Percentiles rank a stretch among this genome's conserved stretches.
Evolutionary conservation across 2,888 invertebrate genomes (phyloP).

Genomic region (Cephus pygmeus): DNA sequence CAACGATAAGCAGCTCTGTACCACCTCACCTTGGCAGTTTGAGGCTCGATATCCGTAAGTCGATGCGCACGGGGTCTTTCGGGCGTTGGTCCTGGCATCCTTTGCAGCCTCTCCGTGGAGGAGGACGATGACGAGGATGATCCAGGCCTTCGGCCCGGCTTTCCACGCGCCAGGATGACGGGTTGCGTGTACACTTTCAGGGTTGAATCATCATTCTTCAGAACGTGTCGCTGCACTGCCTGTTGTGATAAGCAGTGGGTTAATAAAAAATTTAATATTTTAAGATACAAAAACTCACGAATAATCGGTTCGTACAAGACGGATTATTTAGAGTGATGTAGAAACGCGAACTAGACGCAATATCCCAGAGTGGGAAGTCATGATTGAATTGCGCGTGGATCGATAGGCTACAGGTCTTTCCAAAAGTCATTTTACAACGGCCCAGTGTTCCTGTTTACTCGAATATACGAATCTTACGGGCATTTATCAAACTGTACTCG

Average conservation of each 20-base stretch:
- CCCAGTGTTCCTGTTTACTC: not conserved
- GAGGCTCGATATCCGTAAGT: conserved; percentile 62
- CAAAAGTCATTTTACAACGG: not conserved
- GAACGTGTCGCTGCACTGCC: not conserved
- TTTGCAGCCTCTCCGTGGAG: conserved; percentile 52
- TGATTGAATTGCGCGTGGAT: not conserved
- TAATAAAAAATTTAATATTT: not conserved
- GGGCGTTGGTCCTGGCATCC: conserved; percentile 61
- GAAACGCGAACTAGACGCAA: not conserved
- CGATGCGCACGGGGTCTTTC: conserved; percentile 62
- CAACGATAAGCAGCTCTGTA: not conserved
- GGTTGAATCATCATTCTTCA: conserved; percentile 26
- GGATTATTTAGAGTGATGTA: not conserved
- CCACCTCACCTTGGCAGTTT: conserved; percentile 51
- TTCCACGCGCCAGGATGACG: conserved; percentile 57
- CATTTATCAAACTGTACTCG: no score
- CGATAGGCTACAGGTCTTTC: not conserved
- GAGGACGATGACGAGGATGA: conserved; percentile 56
- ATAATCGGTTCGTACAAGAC: not conserved
- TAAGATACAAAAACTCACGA: not conserved
- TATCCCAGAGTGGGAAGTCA: not conserved
- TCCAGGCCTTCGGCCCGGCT: conserved; percentile 56
- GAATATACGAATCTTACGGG: no score
- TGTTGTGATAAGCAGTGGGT: not conserved
- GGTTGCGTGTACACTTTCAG: conserved; percentile 12